Base-by-base conservation (phyloP, 1,140 invertebrate genomes). In the Leptoteleia sp. region DNA sequence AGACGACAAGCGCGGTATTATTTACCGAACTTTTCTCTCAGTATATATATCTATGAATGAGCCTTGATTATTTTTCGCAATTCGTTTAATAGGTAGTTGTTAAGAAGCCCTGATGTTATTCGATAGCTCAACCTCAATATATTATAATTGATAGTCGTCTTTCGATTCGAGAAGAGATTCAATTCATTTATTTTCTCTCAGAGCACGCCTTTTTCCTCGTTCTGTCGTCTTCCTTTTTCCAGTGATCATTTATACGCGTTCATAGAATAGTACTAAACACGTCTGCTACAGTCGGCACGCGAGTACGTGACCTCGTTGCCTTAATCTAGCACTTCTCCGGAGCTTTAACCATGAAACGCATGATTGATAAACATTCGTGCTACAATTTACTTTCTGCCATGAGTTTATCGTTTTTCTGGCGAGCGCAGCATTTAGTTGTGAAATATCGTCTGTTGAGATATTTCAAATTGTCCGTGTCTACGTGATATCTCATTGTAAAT, bases 221-320 rank as follows among this genome's bases (percentile, higher is more conserved):
- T 67, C 42, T 38, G 43, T 29, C 38, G 29, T 67, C 48, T 67
- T 59, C 11, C 45, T 65, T 47, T 48, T 71, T 62, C 43, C 65
- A 11, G 29, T 16, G 45, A 61, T 67, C 67, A 67, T 70, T 76
- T 70, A 70, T 70, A 64, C 64, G 64, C 57, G 55, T 76, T 64
- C 55, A 64, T 42, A 68, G 64, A 76, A 76, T 70, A 64, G 55
- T 65, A 64, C 55, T 71, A 67, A 78, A 78, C 67, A 65, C 42
- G 57, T 61, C 76, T 64, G 47, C 50, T 65, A 54, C 73, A 77
- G 59, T 57, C 54, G 76, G 67, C 57, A 77, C 57, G 48, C 64
- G 73, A 71, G 37, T 72, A 83, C 65, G 73, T 82, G 86, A 88
- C 87, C 87, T 81, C 81, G 76, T 88, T 87, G 83, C 84, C 85